phyloP scores from a whole-genome alignment of 2,113 vertebrate species.

The Mionectes macconnelli region DNA sequence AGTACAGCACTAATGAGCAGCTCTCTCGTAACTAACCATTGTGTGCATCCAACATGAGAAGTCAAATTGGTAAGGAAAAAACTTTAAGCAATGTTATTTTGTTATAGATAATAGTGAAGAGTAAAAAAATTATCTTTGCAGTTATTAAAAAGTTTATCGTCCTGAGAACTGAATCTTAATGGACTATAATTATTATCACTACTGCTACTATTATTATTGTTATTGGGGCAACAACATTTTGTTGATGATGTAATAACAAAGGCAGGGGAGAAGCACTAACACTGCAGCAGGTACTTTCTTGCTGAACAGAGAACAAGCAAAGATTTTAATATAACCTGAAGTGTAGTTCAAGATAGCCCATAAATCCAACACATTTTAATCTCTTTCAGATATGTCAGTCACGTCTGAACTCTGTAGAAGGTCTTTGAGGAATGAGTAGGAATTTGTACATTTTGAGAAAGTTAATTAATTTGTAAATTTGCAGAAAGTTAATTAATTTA shows the following conservation, averaged over 20 bases:
- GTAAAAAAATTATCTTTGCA: not conserved
- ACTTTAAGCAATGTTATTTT: not conserved
- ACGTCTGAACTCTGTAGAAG: not conserved
- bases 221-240: not conserved
- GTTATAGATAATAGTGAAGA: not conserved
- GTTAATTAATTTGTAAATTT: not conserved
- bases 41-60: not conserved
- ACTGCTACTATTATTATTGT: not conserved
- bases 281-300: not conserved
- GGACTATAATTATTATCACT: not conserved
- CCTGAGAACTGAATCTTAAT: not conserved
- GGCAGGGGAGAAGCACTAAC: not conserved
- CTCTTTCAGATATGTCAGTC: not conserved
- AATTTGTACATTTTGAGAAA: not conserved
- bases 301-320: not conserved
- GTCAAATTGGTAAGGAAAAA: not conserved
- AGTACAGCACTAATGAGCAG: conserved; percentile 27
- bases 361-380: not conserved
- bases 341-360: not conserved
- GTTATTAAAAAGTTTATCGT: not conserved
- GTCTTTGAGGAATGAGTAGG: not conserved
- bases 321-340: not conserved
- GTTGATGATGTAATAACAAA: not conserved
- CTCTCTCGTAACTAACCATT: not conserved
- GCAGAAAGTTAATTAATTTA: not conserved